Evolutionary conservation across 2,113 vertebrate species (phyloP).

Genomic region (Scopus umbretta): DNA sequence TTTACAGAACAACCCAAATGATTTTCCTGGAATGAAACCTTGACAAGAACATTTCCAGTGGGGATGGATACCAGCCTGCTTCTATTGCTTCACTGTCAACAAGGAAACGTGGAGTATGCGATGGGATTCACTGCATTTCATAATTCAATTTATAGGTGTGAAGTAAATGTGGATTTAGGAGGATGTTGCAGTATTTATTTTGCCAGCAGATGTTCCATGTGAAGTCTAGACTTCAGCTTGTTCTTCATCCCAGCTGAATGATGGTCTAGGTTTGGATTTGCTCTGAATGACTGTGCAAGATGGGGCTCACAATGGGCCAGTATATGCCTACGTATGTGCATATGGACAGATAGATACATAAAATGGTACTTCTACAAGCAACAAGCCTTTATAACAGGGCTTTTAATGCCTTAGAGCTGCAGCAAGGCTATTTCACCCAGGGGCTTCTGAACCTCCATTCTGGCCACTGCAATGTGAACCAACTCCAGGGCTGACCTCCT

Average conservation of each 20-base stretch:
- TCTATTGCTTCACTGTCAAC: neutral
- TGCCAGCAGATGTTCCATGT: neutral
- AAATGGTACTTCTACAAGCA: neutral
- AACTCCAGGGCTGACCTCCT: neutral
- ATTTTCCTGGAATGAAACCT: constrained; percentile 12
- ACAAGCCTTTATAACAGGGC: neutral
- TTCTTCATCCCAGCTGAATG: neutral
- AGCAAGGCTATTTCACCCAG: neutral
- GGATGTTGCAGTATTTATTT: neutral
- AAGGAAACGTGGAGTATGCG: neutral
- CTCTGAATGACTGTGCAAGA: neutral
- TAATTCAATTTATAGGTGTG: neutral
- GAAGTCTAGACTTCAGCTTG: neutral
- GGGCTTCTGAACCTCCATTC: neutral
- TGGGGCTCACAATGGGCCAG: neutral
- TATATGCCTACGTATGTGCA: too few species aligned
- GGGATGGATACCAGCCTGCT: constrained; percentile 14
- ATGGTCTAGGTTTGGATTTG: neutral
- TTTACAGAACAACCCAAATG: neutral
- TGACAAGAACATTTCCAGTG: neutral
- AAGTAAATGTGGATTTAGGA: neutral
- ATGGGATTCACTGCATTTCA: neutral
- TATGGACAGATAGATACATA: neutral
- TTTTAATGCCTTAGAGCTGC: neutral
- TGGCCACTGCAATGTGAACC: neutral